phyloP scores from a whole-genome alignment of 2,113 vertebrate genomes.

The Halichoeres trimaculatus region DNA sequence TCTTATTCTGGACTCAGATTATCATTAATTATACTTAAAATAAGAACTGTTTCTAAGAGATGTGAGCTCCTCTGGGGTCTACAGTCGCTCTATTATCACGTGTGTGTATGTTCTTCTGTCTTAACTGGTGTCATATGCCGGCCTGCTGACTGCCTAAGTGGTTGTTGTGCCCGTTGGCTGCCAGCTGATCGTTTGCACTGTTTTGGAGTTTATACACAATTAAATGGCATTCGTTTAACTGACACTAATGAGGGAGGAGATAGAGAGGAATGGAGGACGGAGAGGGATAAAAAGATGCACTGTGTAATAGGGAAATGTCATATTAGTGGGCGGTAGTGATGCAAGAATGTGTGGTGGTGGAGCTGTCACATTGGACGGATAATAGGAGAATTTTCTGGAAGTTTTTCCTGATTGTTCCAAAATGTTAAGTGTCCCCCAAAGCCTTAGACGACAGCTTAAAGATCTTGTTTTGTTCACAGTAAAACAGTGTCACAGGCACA shows the following conservation, averaged over 20 bases:
- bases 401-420: too few relatives aligned
- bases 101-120: background rate
- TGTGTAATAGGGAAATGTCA: slow-evolving; percentile 49
- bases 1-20: too few relatives aligned
- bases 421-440: too few relatives aligned
- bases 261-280: background rate
- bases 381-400: background rate
- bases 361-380: background rate
- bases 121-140: slow-evolving; percentile 53
- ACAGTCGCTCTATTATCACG: slow-evolving; percentile 23
- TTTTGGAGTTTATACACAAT: slow-evolving; percentile 37
- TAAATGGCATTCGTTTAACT: slow-evolving; percentile 19
- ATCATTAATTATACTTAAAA: too few relatives aligned
- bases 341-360: slow-evolving; percentile 35
- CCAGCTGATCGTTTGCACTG: slow-evolving; percentile 35
- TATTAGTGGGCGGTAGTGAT: slow-evolving; percentile 30
- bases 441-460: too few relatives aligned
- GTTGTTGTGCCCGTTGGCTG: slow-evolving; percentile 17
- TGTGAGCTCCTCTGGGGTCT: background rate
- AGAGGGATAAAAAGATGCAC: slow-evolving; percentile 44
- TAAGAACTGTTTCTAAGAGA: slow-evolving; percentile 9
- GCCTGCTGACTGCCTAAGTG: slow-evolving; percentile 61
- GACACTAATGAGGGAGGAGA: slow-evolving; percentile 24
- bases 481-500: too few relatives aligned
- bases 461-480: too few relatives aligned